Evolutionary conservation across 2,113 vertebrate species (phyloP).

Genomic region (Pachycephala philippinensis): DNA sequence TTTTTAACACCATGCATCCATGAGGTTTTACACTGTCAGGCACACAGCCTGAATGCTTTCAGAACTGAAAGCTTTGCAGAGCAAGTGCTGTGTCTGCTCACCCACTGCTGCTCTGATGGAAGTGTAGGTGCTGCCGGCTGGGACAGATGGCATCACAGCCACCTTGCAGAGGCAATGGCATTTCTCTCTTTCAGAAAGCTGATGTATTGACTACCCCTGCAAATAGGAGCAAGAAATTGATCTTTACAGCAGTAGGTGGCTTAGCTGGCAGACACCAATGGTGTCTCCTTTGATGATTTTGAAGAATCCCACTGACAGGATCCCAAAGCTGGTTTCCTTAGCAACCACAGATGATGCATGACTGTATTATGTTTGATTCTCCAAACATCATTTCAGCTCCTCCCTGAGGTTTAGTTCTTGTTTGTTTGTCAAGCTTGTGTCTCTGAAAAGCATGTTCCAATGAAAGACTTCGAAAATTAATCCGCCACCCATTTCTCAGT

Average conservation of each 20-base stretch:
- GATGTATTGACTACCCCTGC: neutral
- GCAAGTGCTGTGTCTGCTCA: neutral
- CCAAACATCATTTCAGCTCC: constrained; percentile 35
- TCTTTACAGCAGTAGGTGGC: neutral
- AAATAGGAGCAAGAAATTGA: neutral
- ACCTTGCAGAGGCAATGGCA: neutral
- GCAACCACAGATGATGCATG: constrained; percentile 49
- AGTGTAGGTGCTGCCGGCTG: neutral
- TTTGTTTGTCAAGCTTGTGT: constrained; percentile 47
- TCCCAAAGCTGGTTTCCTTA: constrained; percentile 38
- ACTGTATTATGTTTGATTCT: constrained; percentile 23
- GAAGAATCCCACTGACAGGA: constrained; percentile 28
- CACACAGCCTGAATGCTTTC: neutral
- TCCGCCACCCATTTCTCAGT: constrained; percentile 3
- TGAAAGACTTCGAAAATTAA: constrained; percentile 15
- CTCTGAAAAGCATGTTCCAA: constrained; percentile 28
- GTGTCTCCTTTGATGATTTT: constrained; percentile 17
- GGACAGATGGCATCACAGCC: neutral
- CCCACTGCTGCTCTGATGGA: neutral
- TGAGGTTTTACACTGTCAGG: neutral
- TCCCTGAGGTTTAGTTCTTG: constrained; percentile 41
- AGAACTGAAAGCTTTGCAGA: neutral
- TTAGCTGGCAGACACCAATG: constrained; percentile 22
- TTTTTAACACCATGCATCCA: neutral
- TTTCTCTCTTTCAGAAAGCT: neutral